Base-by-base conservation (phyloP, 2,113 vertebrate genomes). In the Isichthys henryi region DNA sequence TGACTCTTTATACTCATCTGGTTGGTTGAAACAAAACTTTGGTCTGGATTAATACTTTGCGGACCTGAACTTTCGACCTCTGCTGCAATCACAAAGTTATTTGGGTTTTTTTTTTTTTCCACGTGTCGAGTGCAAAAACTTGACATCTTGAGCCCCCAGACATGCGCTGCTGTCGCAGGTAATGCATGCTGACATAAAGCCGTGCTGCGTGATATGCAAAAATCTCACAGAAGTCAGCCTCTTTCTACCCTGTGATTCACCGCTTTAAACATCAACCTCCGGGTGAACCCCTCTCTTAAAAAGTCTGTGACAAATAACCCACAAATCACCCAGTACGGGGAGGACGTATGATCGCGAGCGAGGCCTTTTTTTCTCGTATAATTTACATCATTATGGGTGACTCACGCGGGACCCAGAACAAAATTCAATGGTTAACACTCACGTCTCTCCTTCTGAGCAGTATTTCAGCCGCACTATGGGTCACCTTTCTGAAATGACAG, bases 241-340 rank as follows among this genome's bases (percentile, higher is more conserved):
- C 49, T 84, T 89, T 62, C 19, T 62, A 6, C 35, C 43, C 52
- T 56, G 23, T 89, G 88, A 89, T 84, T 89, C 88, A 89, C 88
- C 35, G 88, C 80, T 46, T 89, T 46, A 46, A 62, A 85, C 53
- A 45, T 46, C 58, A n/a, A 89, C 88, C 88, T 80, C 53, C 5
- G 27, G 23, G 77, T 89, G 77, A 89, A 45, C 88, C 82, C 21
- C 15, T 84, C 77, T 85, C 82, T 89, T 89, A 85, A 83, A 89
- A 89, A 43, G 74, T 83, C 74, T 56, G 88, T 86, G 89, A 89
- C 89, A 89, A 89, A 66, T 89, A 87, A 74, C 82, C 89, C 53
- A 70, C 84, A 89, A 89, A 89, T 89, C 89, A 89, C 46, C 85
- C 58, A 58, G 74, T 80, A 43, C 50, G 31, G 50, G 21, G 48